Percentiles rank a stretch among this genome's conserved stretches.
Conservation (phyloP, 2,113 vertebrate genomes). For the Podilymbus podiceps region DNA sequence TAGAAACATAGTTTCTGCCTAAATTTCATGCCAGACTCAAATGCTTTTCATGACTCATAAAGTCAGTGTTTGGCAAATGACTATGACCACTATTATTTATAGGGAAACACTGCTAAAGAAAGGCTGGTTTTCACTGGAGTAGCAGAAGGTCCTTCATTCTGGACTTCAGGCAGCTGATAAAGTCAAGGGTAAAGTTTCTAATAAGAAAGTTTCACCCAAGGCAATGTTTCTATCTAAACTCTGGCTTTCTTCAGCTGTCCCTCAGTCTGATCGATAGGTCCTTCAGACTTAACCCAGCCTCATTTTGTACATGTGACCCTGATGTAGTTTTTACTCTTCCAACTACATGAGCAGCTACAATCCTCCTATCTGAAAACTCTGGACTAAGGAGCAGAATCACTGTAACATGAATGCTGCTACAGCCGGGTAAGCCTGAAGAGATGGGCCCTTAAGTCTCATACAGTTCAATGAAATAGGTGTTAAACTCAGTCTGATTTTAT, state of each 20-base stretch:
- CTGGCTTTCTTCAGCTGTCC: background rate
- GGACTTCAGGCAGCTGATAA: background rate
- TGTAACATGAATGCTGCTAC: background rate
- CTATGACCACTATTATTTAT: background rate
- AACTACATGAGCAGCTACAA: background rate
- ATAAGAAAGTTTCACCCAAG: background rate
- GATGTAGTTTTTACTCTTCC: background rate
- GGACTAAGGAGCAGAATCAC: background rate
- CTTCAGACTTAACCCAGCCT: background rate
- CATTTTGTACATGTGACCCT: background rate
- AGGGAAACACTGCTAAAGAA: background rate
- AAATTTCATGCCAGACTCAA: background rate
- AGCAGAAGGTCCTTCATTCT: background rate
- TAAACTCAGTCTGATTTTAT: background rate
- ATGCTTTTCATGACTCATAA: background rate
- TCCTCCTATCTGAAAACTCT: background rate
- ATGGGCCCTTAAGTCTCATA: background rate
- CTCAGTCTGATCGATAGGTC: background rate
- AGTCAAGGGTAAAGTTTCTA: background rate
- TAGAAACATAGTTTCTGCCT: background rate
- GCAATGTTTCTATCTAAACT: background rate
- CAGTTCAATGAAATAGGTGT: fast-evolving
- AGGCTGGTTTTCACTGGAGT: background rate
- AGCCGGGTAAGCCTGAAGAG: background rate
- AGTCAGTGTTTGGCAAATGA: background rate